phyloP scores from a whole-genome alignment of 2,888 invertebrate genomes.

The Leptopterna dolabrata region DNA sequence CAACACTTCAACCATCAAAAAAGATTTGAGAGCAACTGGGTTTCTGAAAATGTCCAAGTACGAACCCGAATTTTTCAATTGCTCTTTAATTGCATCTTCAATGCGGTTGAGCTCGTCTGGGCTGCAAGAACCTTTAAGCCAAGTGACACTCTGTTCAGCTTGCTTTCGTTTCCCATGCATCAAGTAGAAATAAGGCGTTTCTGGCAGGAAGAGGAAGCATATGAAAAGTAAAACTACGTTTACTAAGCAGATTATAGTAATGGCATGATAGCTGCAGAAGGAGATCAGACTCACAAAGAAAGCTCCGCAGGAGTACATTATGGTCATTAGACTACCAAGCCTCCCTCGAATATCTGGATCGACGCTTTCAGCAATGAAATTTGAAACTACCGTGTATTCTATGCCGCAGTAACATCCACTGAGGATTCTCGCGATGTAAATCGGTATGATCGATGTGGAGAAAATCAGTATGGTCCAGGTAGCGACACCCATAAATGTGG shows the following conservation, averaged over 20 bases:
- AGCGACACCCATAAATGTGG: slow-evolving; percentile 71
- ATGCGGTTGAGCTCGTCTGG: slow-evolving; percentile 51
- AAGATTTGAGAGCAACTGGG: slow-evolving; percentile 51
- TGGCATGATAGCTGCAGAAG: slow-evolving; percentile 10
- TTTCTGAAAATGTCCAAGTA: slow-evolving; percentile 58
- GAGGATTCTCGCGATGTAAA: slow-evolving; percentile 61
- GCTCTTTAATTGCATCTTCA: slow-evolving; percentile 57
- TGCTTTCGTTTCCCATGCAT: slow-evolving; percentile 68
- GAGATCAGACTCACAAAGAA: slow-evolving; percentile 59
- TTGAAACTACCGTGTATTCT: slow-evolving; percentile 62
- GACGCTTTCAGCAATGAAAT: slow-evolving; percentile 63
- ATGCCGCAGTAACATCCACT: slow-evolving; percentile 62
- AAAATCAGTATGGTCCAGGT: slow-evolving; percentile 68
- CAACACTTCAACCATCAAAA: slow-evolving; percentile 54
- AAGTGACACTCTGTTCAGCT: slow-evolving; percentile 48
- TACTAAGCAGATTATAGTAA: slow-evolving; percentile 21
- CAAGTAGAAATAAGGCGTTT: slow-evolving; percentile 73
- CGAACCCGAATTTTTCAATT: slow-evolving; percentile 49
- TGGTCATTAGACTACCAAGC: slow-evolving; percentile 59
- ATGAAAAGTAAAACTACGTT: neutral
- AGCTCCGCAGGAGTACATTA: slow-evolving; percentile 61
- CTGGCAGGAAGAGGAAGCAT: slow-evolving; percentile 72
- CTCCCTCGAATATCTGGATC: slow-evolving; percentile 61
- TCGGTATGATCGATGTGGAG: slow-evolving; percentile 42
- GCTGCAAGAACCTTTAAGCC: slow-evolving; percentile 54